Conservation (phyloP, 2,797 vertebrate species). For the Pangasius macronema region DNA sequence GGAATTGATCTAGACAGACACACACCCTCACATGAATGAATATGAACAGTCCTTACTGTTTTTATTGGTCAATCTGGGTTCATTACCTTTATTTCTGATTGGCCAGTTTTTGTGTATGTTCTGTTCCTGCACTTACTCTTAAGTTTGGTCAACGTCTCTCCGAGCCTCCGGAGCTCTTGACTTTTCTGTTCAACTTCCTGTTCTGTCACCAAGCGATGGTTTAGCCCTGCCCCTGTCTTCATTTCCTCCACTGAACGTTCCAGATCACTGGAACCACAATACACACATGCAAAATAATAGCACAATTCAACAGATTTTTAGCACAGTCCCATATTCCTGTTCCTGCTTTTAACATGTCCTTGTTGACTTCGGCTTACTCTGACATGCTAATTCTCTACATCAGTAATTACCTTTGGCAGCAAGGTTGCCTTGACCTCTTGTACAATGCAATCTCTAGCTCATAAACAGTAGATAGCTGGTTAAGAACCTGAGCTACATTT, state of each 20-base stretch:
- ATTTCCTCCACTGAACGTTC: conserved; percentile 93
- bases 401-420: neutral
- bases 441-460: neutral
- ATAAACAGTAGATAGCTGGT: neutral
- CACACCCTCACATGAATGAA: neutral
- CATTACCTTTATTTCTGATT: neutral
- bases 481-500: neutral
- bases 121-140: conserved; percentile 79
- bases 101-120: neutral
- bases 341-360: neutral
- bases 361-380: neutral
- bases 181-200: conserved; percentile 94
- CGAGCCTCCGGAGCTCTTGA: conserved; percentile 87
- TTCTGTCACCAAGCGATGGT: conserved; percentile 84
- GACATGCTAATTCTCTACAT: neutral
- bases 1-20: conserved; percentile 85
- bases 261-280: conserved; percentile 80
- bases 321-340: neutral
- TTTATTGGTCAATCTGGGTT: neutral
- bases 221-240: conserved; percentile 84
- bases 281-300: neutral
- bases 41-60: neutral
- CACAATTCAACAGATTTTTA: neutral
- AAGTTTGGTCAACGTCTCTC: conserved; percentile 88
- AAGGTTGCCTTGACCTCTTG: neutral